Percentiles rank a stretch among this genome's conserved stretches.
Evolutionary conservation across 2,113 vertebrate species (phyloP).

Genomic region (Lampris megalopsis): DNA sequence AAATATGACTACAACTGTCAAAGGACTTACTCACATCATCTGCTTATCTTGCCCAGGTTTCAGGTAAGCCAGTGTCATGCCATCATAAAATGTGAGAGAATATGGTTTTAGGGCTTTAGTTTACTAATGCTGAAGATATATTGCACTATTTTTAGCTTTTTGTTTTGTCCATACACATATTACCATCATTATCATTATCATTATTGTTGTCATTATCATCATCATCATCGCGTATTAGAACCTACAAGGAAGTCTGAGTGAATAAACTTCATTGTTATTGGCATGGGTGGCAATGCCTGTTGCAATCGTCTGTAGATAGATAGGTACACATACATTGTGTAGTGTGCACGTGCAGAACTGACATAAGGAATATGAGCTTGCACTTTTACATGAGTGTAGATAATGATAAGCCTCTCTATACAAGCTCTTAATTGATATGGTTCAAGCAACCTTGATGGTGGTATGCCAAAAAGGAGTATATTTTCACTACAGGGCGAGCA

Average conservation of each 20-base stretch:
- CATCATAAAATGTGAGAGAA: constrained; percentile 39
- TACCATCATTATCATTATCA: too few species aligned
- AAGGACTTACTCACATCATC: constrained; percentile 25
- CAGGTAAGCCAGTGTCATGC: constrained; percentile 32
- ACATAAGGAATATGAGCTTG: constrained; percentile 3
- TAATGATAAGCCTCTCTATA: constrained; percentile 7
- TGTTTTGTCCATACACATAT: constrained; percentile 16
- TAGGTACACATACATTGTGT: constrained; percentile 53
- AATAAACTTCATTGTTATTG: constrained; percentile 76
- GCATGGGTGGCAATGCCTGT: constrained; percentile 76
- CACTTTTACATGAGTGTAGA: neutral
- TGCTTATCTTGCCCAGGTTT: constrained; percentile 18
- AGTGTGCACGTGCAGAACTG: constrained; percentile 30
- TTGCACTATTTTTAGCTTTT: constrained; percentile 66
- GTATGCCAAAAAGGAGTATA: too few species aligned
- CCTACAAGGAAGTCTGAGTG: constrained; percentile 71
- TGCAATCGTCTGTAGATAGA: constrained; percentile 58
- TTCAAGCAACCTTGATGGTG: neutral
- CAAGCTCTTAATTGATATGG: neutral
- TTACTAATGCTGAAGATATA: constrained; percentile 61
- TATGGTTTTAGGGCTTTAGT: constrained; percentile 42
- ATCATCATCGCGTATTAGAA: constrained; percentile 33
- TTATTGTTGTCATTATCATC: too few species aligned
- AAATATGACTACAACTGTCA: neutral
- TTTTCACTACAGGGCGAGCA: too few species aligned